Base-by-base conservation (phyloP, 2,888 invertebrate genomes). In the Caenorhabditis virilis region DNA sequence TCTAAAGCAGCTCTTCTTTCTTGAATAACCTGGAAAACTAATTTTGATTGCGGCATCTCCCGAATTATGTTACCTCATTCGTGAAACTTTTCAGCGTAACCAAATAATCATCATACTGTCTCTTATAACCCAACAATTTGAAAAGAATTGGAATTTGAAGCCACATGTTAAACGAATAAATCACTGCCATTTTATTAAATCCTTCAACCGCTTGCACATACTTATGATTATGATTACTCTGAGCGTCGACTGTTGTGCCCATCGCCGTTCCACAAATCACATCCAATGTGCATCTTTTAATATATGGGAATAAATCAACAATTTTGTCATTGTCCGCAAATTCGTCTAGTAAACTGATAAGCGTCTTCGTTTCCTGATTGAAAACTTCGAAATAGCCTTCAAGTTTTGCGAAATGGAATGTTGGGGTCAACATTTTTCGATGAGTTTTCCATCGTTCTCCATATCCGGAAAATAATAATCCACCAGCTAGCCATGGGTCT, bases 361-460 rank as follows among this genome's bases (percentile, higher is more conserved):
- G 72, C 27, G 84, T 79, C 57, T 64, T 59, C 0, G 65, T 16
- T 36, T 65, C 56, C 30, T 43, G 27, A 27, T 65, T 60, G 30
- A 65, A 65, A 16, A 65, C 65, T 41, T 62, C 62, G 6, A 58
- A 58, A 27, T 61, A 87, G 54, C 85, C 84, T 41, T 85, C 78
- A 36, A 87, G 78, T 49, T 87, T 86, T 41, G 84, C 83, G 75
- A 86, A 87, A 74, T 87, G 87, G 70, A 87, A 87, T 1, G 86
- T 84, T n/a, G 87, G 87, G n/a, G 86, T 87, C 43, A 87, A 76
- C 74, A 87, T 78, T 68, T 84, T 85, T n/a, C 87, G 74, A 39
- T 86, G 78, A 2, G 66, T 63, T 30, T 80, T 82, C 87, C 87
- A 87, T 74, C 86, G 30, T 18, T 65, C 60, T 6, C 56, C 60